Evolutionary conservation across 2,888 invertebrate genomes (phyloP).

Genomic region (Ochropleura leucogaster): DNA sequence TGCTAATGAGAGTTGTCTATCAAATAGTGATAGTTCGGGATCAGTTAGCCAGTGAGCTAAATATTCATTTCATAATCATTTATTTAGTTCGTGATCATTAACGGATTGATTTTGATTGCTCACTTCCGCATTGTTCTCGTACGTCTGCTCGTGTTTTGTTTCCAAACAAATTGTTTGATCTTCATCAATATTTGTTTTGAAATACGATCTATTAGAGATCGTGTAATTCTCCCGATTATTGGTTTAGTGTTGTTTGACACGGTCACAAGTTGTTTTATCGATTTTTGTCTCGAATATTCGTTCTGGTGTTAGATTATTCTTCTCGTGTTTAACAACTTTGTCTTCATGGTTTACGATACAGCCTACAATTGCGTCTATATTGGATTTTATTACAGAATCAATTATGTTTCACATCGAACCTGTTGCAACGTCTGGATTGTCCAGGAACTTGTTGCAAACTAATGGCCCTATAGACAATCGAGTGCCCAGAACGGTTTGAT

Average conservation of each 20-base stretch:
- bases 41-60: constrained; percentile 66
- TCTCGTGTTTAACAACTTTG: background rate
- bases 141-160: constrained; percentile 71
- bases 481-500: constrained; percentile 66
- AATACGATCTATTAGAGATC: constrained; percentile 61
- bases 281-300: constrained; percentile 26
- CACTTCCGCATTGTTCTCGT: constrained; percentile 83
- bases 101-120: constrained; percentile 84
- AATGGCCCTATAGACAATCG: constrained; percentile 61
- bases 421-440: constrained; percentile 35
- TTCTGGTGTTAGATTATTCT: background rate
- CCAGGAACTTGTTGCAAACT: constrained; percentile 54
- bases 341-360: background rate
- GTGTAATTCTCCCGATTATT: constrained; percentile 56
- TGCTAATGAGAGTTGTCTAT: constrained; percentile 83
- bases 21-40: constrained; percentile 75
- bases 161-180: constrained; percentile 68
- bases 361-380: background rate
- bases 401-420: constrained; percentile 33
- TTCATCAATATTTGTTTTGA: constrained; percentile 65
- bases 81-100: constrained; percentile 84
- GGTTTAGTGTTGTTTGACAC: constrained; percentile 51
- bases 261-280: constrained; percentile 33
- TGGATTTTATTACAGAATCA: constrained; percentile 40
- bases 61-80: constrained; percentile 86